Base-by-base conservation (phyloP, 2,888 invertebrate genomes). In the Polyploca ridens region DNA sequence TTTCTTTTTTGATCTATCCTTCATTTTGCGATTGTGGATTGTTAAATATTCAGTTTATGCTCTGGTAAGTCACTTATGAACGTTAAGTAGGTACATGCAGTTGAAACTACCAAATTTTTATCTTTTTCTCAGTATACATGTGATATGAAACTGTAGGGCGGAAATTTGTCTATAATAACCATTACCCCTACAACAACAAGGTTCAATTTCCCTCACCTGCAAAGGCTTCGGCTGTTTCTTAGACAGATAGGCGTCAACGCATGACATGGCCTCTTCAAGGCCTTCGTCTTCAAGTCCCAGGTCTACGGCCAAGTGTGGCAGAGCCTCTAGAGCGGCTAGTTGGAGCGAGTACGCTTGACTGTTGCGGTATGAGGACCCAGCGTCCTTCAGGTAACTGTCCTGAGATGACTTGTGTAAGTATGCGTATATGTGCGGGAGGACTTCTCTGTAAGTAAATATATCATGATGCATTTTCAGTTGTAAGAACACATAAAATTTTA, bases 371-470 rank as follows among this genome's bases (percentile, higher is more conserved):
- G 94, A 86, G 0, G 94, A 90, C 1, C 95, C 95, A 6, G 86
- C 86, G 81, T 95, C 95, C 78, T 95, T 95, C 66, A 95, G 89
- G 69, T 91, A 90, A 82, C 96, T 97, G 70, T 95, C 95, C 27
- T 82, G 78, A 0, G 95, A 86, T 0, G 95, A 91, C 62, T 89
- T 90, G 35, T 75, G 78, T 5, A 97, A 89, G 77, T 94, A 95
- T 63, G 87, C 82, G 74, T 94, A 94, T 8, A 97, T 79, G 63
- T 92, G 88, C 0, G 97, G 97, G 19, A 97, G 86, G 0, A 96
- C 95, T 76, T 97, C 96, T 68, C 96, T 97, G 86, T 19, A 57
- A 63, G 14, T 10, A 58, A 1, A 14, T 33, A 27, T 58, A 33
- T 14, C 33, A 57, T 10, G 27, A 0, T 57, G 27, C 2, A 27